These are phyloP conservation scores for Myripristis jacobus DNA, from an alignment of 2,797 vertebrate genomes.

Conservation along the genomic window DNA sequence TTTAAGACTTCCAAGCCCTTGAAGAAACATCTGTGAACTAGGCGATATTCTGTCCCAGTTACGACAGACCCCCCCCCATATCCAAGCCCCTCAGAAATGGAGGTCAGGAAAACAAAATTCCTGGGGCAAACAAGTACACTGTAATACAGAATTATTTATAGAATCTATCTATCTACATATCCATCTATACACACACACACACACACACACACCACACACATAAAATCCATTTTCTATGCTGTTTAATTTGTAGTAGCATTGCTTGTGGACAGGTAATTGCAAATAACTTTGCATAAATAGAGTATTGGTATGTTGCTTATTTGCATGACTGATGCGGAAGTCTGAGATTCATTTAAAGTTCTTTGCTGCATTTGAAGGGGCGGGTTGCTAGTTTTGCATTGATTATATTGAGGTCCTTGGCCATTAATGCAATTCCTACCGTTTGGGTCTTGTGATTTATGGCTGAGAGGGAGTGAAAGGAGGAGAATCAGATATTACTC, in stretches of 20 bases:
- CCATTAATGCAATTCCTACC: neutral
- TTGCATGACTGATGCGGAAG: neutral
- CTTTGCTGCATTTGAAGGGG: neutral
- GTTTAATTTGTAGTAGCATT: neutral
- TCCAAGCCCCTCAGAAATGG: neutral
- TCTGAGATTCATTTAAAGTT: neutral
- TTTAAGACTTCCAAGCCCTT: slow-evolving; percentile 20
- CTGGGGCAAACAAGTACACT: neutral
- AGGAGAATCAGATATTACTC: slow-evolving; percentile 57
- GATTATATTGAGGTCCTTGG: slow-evolving; percentile 12
- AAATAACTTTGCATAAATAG: neutral
- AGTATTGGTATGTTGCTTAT: neutral
- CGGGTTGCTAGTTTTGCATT: neutral
- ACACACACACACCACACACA: too few relatives aligned
- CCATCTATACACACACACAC: neutral
- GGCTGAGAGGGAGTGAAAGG: slow-evolving; percentile 32
- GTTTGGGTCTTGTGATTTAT: slow-evolving; percentile 36
- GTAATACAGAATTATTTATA: neutral
- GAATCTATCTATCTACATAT: neutral
- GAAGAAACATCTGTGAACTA: neutral
- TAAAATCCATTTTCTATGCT: neutral
- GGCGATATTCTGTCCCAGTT: neutral
- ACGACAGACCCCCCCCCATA: neutral
- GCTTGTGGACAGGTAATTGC: neutral
- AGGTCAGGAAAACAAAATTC: neutral